Base-by-base conservation (phyloP, 2,888 invertebrate genomes). In the Dolomedes plantarius region DNA sequence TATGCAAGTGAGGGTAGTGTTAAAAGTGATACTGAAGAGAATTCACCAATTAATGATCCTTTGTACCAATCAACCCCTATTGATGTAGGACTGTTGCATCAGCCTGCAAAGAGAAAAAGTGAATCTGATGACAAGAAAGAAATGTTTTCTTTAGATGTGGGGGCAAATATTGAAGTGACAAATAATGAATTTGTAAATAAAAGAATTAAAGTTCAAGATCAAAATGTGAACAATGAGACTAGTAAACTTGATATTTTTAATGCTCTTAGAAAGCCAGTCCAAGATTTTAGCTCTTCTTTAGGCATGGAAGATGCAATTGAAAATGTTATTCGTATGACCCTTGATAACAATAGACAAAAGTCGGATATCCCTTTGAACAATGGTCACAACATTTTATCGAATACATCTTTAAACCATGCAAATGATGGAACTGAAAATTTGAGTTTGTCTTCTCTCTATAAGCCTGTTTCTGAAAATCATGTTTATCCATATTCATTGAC, bases 71-170 rank as follows among this genome's bases (percentile, higher is more conserved):
- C 19, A 1, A 11, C 62, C 62, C n/a, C n/a, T n/a, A n/a, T n/a
- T n/a, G 67, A 67, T 16, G n/a, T 5, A n/a, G 3, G 6, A 7
- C 3, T n/a, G 0, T 16, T 28, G 6, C 13, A 0, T 31, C n/a
- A 1, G 0, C n/a, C 31, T 9, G 65, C 3, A 65, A 83, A 83
- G 65, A 83, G 83, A n/a, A 85, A 85, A 65, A 73, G 29, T 39
- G 16, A 39, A 13, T 67, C 62, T 41, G 39, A 19, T 3, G 23
- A 28, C 29, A 11, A 19, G 23, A n/a, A 64, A 23, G 64, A 76
- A 71, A 29, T 29, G 1, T 29, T 13, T 72, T 6, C 56, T 23
- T 16, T 85, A 3, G 77, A 68, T 41, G 41, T 68, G 16, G 68
- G 73, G 41, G 56, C 62, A 65, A 85, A 78, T 67, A 39, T 77